A percentile compares a stretch with the other conserved stretches of the same genome.
These are phyloP conservation scores for Synaphobranchus kaupii DNA, from an alignment of 2,797 vertebrate genomes.

Conservation along the genomic window DNA sequence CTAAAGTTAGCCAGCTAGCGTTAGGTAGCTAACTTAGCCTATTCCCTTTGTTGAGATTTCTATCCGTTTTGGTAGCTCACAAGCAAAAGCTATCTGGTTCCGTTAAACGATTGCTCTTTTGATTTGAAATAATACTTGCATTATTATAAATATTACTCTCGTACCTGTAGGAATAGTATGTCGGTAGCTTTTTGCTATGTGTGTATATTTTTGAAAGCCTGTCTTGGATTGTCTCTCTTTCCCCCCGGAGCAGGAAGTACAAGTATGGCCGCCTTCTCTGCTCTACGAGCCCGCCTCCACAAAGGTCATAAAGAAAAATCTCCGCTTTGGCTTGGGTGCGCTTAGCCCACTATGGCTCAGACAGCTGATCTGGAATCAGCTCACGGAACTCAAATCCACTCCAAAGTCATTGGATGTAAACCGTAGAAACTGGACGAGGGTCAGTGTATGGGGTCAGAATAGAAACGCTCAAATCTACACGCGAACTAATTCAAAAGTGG, in stretches of 20 bases:
- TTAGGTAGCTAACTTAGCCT: no score
- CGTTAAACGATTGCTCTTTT: not conserved
- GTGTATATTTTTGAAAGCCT: slow-evolving; percentile 28
- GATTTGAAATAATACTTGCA: not conserved
- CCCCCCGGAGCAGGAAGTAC: slow-evolving; percentile 39
- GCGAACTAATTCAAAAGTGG: not conserved
- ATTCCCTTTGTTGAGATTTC: slow-evolving; percentile 32
- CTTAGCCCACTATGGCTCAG: not conserved
- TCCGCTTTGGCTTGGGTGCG: not conserved
- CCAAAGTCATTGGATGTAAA: not conserved
- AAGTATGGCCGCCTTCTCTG: slow-evolving; percentile 27
- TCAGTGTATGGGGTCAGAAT: not conserved
- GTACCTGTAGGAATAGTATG: slow-evolving; percentile 28
- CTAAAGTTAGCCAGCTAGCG: not conserved
- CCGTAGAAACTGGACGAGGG: not conserved
- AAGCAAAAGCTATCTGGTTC: not conserved
- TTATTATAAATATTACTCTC: slow-evolving; percentile 9
- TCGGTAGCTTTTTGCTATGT: slow-evolving; percentile 20
- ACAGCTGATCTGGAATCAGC: not conserved
- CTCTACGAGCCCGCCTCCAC: slow-evolving; percentile 23
- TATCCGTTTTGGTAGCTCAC: not conserved
- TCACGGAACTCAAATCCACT: not conserved
- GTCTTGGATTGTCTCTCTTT: slow-evolving; percentile 30
- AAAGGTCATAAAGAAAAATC: slow-evolving; percentile 5
- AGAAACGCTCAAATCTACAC: not conserved